These are phyloP conservation scores for Hippopotamus amphibius DNA, from an alignment of 2,113 vertebrate species.

Conservation along the genomic window DNA sequence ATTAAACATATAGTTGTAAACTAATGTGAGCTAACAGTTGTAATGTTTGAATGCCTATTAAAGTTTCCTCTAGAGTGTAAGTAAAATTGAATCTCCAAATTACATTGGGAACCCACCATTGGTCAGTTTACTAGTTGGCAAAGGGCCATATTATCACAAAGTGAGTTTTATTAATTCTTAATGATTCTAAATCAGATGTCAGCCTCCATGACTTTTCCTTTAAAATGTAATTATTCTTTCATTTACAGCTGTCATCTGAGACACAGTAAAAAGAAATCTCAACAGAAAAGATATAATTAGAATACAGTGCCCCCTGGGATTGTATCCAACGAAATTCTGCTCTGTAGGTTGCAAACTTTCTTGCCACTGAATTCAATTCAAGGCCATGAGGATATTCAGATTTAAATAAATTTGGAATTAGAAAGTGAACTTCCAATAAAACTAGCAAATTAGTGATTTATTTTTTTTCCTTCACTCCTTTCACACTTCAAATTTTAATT, in stretches of 20 bases:
- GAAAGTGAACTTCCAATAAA: slow-evolving; percentile 58
- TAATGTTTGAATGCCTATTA: slow-evolving; percentile 36
- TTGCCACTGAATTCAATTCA: slow-evolving; percentile 58
- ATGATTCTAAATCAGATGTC: slow-evolving; percentile 68
- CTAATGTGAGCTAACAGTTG: slow-evolving; percentile 45
- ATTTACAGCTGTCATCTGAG: slow-evolving; percentile 61
- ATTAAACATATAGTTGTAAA: slow-evolving; percentile 44
- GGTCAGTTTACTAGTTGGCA: slow-evolving; percentile 43
- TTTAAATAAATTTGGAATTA: slow-evolving; percentile 60
- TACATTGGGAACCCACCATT: not conserved
- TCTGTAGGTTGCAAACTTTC: not conserved
- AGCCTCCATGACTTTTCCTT: slow-evolving; percentile 47
- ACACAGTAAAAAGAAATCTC: slow-evolving; percentile 49
- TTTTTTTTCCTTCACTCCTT: slow-evolving; percentile 57
- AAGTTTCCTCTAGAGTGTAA: not conserved
- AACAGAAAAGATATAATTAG: slow-evolving; percentile 59
- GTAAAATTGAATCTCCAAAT: slow-evolving; percentile 66
- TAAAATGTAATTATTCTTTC: slow-evolving; percentile 51
- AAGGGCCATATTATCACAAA: slow-evolving; percentile 52
- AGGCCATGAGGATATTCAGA: slow-evolving; percentile 45
- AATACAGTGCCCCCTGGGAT: not conserved
- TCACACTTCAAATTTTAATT: slow-evolving; percentile 23
- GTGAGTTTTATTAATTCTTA: slow-evolving; percentile 59
- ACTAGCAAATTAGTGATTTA: slow-evolving; percentile 42
- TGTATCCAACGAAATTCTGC: not conserved